Evolutionary conservation across 2,797 vertebrate genomes (phyloP).

Genomic region (Muscicapa comitata): DNA sequence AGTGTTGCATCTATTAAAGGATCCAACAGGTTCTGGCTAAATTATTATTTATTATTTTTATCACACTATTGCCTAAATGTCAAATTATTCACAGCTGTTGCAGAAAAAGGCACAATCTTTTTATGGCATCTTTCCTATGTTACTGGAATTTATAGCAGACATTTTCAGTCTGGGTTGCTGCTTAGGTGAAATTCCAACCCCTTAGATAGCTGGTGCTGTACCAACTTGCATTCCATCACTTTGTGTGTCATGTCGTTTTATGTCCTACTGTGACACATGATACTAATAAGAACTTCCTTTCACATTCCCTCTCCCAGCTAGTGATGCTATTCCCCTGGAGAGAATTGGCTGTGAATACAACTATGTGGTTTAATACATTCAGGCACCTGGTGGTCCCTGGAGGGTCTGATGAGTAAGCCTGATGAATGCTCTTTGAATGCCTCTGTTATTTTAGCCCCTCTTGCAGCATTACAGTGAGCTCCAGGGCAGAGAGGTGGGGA

Average conservation of each 20-base stretch:
- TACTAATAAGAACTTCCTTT: neutral
- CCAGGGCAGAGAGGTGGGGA: neutral
- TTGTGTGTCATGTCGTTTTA: neutral
- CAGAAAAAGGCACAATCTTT: neutral
- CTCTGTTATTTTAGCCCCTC: neutral
- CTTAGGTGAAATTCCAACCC: neutral
- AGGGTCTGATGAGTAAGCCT: neutral
- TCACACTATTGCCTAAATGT: constrained; percentile 47
- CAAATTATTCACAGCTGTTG: constrained; percentile 51
- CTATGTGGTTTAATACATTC: neutral
- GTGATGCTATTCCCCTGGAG: neutral
- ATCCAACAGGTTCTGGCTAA: neutral
- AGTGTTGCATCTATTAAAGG: constrained; percentile 33
- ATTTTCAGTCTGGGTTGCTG: neutral
- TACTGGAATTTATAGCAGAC: neutral
- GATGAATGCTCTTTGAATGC: fast-evolving
- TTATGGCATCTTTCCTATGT: neutral
- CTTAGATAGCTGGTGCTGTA: neutral
- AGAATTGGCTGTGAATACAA: fast-evolving
- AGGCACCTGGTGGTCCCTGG: neutral
- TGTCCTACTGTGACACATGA: neutral
- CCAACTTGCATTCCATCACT: neutral
- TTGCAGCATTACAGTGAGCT: fast-evolving
- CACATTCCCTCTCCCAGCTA: neutral
- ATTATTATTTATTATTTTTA: constrained; percentile 65